phyloP scores from a whole-genome alignment of 2,113 vertebrate species.

The Alligator mississippiensis region DNA sequence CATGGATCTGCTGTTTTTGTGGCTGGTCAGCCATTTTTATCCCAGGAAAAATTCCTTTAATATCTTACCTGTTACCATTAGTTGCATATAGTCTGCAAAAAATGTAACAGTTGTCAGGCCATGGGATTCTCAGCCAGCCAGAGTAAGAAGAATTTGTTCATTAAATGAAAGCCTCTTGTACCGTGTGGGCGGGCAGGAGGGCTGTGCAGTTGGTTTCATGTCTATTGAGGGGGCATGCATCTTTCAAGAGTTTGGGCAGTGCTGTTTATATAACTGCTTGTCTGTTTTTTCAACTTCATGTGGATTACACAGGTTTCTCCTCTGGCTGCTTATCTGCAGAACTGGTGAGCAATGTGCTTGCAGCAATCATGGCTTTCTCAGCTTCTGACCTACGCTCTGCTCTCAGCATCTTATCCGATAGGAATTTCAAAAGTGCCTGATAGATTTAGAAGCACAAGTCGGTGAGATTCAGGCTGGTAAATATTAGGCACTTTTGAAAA shows the following conservation, averaged over 20 bases:
- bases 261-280: rapidly evolving
- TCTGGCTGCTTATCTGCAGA: rapidly evolving
- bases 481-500: rapidly evolving
- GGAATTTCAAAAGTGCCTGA: neutral
- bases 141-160: too few relatives aligned
- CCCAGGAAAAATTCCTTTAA: too few relatives aligned
- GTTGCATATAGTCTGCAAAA: too few relatives aligned
- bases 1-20: too few relatives aligned
- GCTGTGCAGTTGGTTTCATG: rapidly evolving
- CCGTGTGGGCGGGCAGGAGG: neutral
- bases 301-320: neutral
- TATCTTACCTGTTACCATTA: neutral
- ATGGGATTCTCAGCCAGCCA: neutral
- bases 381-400: neutral
- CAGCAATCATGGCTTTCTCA: rapidly evolving
- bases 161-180: neutral
- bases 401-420: rapidly evolving
- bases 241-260: neutral
- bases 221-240: rapidly evolving
- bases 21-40: too few relatives aligned
- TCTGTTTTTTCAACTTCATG: neutral
- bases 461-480: neutral
- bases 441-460: neutral
- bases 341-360: neutral
- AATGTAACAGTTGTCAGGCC: neutral